Base-by-base conservation (phyloP, 2,113 vertebrate species). In the Pollimyrus isidori region DNA sequence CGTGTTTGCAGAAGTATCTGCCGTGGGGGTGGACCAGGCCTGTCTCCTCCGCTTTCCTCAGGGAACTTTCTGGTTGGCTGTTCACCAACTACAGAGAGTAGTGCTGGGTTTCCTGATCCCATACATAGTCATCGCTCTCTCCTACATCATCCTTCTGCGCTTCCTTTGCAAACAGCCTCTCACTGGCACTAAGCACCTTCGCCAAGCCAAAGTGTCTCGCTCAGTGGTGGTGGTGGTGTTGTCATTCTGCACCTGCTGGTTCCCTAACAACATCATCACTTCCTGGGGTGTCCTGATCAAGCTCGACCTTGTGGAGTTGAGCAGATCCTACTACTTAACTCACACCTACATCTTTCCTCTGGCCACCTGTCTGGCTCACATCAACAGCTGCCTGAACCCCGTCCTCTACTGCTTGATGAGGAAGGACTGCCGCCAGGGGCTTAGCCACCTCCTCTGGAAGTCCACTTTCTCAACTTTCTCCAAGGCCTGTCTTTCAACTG, bases 381-480 rank as follows among this genome's bases (percentile, higher is more conserved):
- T 92, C 90, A 96, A 95, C 91, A 95, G 95, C 89, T 96, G 96
- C 92, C 94, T 96, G 73, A 96, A 96, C 92, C 95, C 96, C 0
- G 91, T 96, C 87, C 94, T 96, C 90, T 96, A 96, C 92, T 96
- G 96, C 93, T 92, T 96, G 49, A 93, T 96, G 52, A 93, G 94
- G 10, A 94, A 94, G 73, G 96, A 96, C 30, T 96, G 95, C 87
- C 93, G 94, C 0, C 52, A 87, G 4, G 94, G 91, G 4, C 93
- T 96, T 1, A 91, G 62, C 26, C 94, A 91, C 26, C 76, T 95
- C 45, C 62, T 96, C 69, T 89, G 92, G 87, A 94, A 94, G 88
- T 58, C 94, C 35, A 94, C 89, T 65, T 80, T 94, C 84, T 91
- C 93, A 7, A 5, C 94, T 11, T 88, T 89, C 62, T 93, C 93